Evolutionary conservation across 2,113 vertebrate species (phyloP), one percentile per base, ranked within the genome.

Genomic region (Oncorhynchus mykiss): DNA sequence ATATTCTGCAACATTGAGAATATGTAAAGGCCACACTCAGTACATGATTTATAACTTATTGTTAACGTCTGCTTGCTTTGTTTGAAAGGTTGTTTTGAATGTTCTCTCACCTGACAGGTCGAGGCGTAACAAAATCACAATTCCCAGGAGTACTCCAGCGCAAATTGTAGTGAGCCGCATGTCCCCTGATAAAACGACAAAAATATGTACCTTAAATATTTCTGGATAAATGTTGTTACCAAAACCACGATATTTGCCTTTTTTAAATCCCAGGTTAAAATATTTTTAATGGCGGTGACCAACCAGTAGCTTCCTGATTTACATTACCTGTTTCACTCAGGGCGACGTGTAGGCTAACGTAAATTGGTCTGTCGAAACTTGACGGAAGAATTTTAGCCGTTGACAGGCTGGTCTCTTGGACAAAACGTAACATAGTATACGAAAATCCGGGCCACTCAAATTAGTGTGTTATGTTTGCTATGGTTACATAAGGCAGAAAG

Each of bases 251-350:
- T 29, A 9, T 67, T 16, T 16, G 70, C 85, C 85, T 88, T 77
- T 81, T 71, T 27, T 60, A 34, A 57, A 45, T 48, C 16, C 49
- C 70, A n/a, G 74, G 29, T 79, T 71, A 11, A 48, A 77, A 45
- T 34, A 12, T 5, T 59, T 71, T 29, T 75, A 45, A 77, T 27
- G 65, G 60, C 77, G 65, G 8, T 82, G 84, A 82, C 80, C 81
- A 72, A 6, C 39, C 16, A 12, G 25, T 48, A 29, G 91, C 91
- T 93, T 93, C 92, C 92, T 91, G 86, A 73, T 90, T 75, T 5
- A 14, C 54, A 2, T 54, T 82, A 85, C 82, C 83, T 87, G 86
- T 22, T 80, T 73, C 31, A 45, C 24, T 12, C 22, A 64, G 88
- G 9, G 39, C 9, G 92, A 90, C 90, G 92, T 92, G 90, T 85